A percentile compares a stretch with the other conserved stretches of the same genome.
These are phyloP conservation scores for Drosophila greeni DNA, from an alignment of 2,888 invertebrate species.

Conservation along the genomic window DNA sequence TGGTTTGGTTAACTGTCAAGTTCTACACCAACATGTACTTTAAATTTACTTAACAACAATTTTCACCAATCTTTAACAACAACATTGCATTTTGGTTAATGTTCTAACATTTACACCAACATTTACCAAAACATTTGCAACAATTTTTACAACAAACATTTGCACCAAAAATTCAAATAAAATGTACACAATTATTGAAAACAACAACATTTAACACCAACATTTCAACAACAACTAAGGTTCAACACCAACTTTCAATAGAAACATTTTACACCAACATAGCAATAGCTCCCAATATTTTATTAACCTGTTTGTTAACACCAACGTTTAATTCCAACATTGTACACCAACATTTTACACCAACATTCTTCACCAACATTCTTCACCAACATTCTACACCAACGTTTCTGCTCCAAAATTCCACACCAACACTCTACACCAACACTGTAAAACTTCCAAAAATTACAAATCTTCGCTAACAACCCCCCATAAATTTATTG, in stretches of 20 bases:
- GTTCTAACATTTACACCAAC: neutral
- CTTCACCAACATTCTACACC: neutral
- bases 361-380: too few species aligned
- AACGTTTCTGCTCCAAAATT: too few species aligned
- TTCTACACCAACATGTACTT: neutral
- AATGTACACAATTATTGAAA: neutral
- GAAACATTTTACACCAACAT: too few species aligned
- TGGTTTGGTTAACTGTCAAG: neutral
- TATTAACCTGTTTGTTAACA: neutral
- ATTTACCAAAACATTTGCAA: neutral
- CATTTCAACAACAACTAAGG: too few species aligned
- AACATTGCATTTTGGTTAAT: neutral
- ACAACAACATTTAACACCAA: neutral
- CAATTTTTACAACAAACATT: neutral
- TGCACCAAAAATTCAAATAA: neutral
- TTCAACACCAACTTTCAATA: too few species aligned
- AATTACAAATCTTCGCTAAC: neutral
- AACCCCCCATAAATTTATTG: neutral
- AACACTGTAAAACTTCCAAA: neutral
- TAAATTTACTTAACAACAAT: neutral
- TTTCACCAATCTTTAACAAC: neutral
- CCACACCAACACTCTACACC: neutral
- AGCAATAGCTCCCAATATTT: too few species aligned
- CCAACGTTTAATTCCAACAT: neutral
- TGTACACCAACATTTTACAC: neutral